phyloP scores from a whole-genome alignment of 1,140 invertebrate species.

The Euwallacea similis region DNA sequence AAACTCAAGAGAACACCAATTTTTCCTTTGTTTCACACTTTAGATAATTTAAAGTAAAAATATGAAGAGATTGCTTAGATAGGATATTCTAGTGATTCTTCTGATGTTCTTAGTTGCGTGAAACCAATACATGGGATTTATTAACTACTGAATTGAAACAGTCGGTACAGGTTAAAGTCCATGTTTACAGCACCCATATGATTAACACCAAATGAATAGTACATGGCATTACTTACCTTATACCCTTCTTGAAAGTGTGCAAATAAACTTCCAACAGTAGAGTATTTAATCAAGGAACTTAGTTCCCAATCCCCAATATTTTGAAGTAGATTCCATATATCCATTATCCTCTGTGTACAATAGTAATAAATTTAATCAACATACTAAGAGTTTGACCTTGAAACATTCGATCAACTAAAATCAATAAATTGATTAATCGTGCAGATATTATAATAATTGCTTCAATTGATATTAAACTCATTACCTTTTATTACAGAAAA shows the following conservation, averaged over 20 bases:
- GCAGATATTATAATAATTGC: too few species aligned
- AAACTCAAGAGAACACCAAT: too few species aligned
- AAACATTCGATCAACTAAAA: too few species aligned
- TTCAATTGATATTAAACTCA: too few species aligned
- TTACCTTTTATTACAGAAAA: too few species aligned
- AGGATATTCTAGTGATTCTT: background rate
- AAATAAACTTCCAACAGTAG: slow-evolving; percentile 37
- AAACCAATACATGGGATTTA: too few species aligned
- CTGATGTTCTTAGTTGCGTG: background rate
- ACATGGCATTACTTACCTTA: slow-evolving; percentile 17
- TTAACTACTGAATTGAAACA: too few species aligned
- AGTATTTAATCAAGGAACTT: slow-evolving; percentile 36
- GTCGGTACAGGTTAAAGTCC: background rate
- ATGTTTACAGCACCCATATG: background rate
- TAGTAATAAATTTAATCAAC: too few species aligned
- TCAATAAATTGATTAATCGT: too few species aligned
- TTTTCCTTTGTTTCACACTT: too few species aligned
- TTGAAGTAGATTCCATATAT: slow-evolving; percentile 44
- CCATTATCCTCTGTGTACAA: slow-evolving; percentile 28
- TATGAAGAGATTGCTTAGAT: background rate
- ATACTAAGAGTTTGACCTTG: too few species aligned
- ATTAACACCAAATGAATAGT: background rate
- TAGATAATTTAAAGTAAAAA: background rate
- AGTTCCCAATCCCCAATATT: slow-evolving; percentile 33
- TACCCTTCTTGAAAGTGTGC: slow-evolving; percentile 25